Evolutionary conservation across 2,797 vertebrate species (phyloP), one percentile per base, ranked within the genome.

Genomic region (Meda fulgida): DNA sequence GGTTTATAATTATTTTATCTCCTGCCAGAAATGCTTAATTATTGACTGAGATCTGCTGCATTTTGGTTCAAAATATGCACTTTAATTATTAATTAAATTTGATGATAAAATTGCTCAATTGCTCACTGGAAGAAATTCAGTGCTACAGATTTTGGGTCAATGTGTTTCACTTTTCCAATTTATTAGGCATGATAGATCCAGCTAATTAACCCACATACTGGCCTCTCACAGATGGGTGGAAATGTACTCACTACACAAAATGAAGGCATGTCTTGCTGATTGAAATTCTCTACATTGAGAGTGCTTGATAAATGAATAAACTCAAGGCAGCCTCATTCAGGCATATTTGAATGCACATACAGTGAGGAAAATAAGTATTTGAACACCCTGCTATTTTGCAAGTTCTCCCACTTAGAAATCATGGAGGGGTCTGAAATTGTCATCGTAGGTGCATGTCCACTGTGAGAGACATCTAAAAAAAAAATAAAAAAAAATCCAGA

Each of bases 171-270:
- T 71, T 78, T 70, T 79, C 53, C 36, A 63, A 31, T 13, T 80
- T 38, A 79, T 63, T 85, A 40, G 2, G 23, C 10, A 10, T 71
- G 65, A 71, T 60, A 23, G n/a, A 84, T 84, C 29, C 51, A 6
- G 76, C 21, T 63, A 78, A 84, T 78, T 67, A 69, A 78, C 48
- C 36, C 65, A 84, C 83, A 48, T 7, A 18, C 23, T 71, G 66
- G 34, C 80, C 69, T 72, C 31, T 72, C 80, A 63, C 80, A 82
- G 69, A 82, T 19, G 51, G 67, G 23, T 36, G 79, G 34, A 70
- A 18, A 80, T 40, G 18, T 19, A 78, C 23, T 77, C 73, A 46
- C 48, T 82, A 63, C 2, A 10, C n/a, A 48, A 70, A 43, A n/a
- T 34, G 51, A 58, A 55, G 46, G n/a, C 26, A 70, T 1, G 4